Conservation (phyloP, 2,797 vertebrate genomes). For the Argyrosomus regius region DNA sequence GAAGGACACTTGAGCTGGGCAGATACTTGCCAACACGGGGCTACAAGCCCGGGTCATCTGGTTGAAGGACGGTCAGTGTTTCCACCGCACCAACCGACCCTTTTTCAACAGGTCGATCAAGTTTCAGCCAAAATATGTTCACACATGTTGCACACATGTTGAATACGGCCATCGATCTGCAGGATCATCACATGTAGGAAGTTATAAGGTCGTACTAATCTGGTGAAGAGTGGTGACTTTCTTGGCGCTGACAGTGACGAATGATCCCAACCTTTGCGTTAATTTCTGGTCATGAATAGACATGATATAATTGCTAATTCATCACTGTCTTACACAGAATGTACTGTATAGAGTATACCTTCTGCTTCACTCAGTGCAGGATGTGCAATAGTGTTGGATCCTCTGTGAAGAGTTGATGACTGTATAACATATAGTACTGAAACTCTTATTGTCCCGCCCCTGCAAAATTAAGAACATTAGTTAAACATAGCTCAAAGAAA, state of each 20-base stretch:
- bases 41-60: slow-evolving; percentile 35
- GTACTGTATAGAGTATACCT: slow-evolving; percentile 40
- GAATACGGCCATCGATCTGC: neutral
- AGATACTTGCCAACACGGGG: slow-evolving; percentile 22
- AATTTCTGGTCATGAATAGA: slow-evolving; percentile 79
- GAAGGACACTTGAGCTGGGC: slow-evolving; percentile 66
- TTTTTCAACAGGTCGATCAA: slow-evolving; percentile 15
- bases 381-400: neutral
- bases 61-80: slow-evolving; percentile 32
- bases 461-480: slow-evolving; percentile 3
- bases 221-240: slow-evolving; percentile 31
- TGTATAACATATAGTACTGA: neutral
- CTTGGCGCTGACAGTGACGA: slow-evolving; percentile 69
- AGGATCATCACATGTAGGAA: slow-evolving; percentile 36
- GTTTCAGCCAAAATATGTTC: neutral
- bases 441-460: neutral
- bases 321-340: slow-evolving; percentile 71
- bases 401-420: neutral
- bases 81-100: slow-evolving; percentile 7
- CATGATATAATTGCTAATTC: slow-evolving; percentile 73
- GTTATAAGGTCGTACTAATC: slow-evolving; percentile 44
- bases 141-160: slow-evolving; percentile 13
- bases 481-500: slow-evolving; percentile 43
- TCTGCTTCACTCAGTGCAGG: neutral
- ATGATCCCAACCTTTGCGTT: slow-evolving; percentile 70